phyloP scores from a whole-genome alignment of 2,888 invertebrate species.

The Blastobasis lacticolella region DNA sequence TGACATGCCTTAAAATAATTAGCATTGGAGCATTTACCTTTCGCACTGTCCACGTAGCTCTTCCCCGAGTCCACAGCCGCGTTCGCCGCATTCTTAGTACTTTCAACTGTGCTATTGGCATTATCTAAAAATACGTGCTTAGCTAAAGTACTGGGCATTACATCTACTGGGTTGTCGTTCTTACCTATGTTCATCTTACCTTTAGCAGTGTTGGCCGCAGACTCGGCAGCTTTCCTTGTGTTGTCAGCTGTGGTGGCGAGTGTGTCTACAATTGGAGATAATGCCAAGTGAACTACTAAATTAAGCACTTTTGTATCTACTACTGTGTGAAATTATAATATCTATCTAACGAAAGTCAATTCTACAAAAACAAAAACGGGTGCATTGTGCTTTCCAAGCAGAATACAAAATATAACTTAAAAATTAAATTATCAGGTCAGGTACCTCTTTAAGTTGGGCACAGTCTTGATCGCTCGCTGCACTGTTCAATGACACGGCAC shows the following conservation, averaged over 20 bases:
- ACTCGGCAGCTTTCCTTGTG: slow-evolving; percentile 62
- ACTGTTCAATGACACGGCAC: too few relatives aligned
- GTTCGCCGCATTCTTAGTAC: slow-evolving; percentile 34
- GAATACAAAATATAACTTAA: too few relatives aligned
- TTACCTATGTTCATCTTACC: slow-evolving; percentile 28
- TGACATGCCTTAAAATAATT: slow-evolving; percentile 8
- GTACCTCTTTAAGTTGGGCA: too few relatives aligned
- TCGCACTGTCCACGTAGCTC: slow-evolving; percentile 32
- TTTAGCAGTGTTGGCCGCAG: slow-evolving; percentile 58
- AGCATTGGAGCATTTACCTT: slow-evolving; percentile 29
- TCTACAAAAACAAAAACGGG: not conserved
- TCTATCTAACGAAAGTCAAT: not conserved
- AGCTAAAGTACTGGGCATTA: too few relatives aligned
- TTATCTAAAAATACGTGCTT: slow-evolving; percentile 29
- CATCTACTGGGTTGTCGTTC: too few relatives aligned
- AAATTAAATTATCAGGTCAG: too few relatives aligned
- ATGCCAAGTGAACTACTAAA: not conserved
- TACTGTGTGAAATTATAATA: not conserved
- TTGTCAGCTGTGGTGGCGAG: slow-evolving; percentile 54
- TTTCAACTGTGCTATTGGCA: slow-evolving; percentile 36
- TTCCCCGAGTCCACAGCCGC: slow-evolving; percentile 40
- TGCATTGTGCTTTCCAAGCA: too few relatives aligned
- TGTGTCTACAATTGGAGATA: slow-evolving; percentile 46
- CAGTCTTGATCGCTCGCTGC: too few relatives aligned
- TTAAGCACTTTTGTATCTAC: too few relatives aligned